These are phyloP conservation scores for Drosophila ambigua DNA, from an alignment of 1,140 invertebrate genomes.

Conservation along the genomic window DNA sequence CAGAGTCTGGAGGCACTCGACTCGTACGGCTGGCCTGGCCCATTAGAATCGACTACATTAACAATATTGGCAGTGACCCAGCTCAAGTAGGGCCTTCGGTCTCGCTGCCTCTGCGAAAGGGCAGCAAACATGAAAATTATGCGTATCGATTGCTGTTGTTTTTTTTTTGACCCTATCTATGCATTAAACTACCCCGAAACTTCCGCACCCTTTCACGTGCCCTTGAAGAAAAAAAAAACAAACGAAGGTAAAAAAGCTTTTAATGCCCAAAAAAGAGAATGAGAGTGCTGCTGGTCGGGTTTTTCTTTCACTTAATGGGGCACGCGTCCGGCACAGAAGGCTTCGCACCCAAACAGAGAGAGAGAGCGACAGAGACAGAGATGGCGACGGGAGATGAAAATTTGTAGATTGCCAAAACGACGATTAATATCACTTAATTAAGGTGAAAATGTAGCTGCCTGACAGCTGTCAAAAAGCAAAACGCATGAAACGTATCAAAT, in stretches of 20 bases:
- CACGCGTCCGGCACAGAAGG: constrained; percentile 26
- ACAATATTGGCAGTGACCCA: constrained; percentile 66
- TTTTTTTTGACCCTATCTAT: neutral
- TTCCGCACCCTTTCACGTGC: neutral
- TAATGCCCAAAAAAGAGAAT: constrained; percentile 59
- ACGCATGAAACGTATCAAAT: constrained; percentile 63
- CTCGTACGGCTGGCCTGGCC: constrained; percentile 26
- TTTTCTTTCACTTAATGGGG: constrained; percentile 17
- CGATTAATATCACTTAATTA: constrained; percentile 83
- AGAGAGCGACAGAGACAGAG: constrained; percentile 2
- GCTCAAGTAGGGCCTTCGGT: constrained; percentile 46
- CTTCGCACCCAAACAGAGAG: constrained; percentile 45
- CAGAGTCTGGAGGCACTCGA: constrained; percentile 3
- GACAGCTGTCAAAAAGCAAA: constrained; percentile 74
- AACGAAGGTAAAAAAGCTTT: constrained; percentile 72
- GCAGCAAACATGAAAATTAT: constrained; percentile 72
- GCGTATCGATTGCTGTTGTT: constrained; percentile 49
- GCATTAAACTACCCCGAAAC: constrained; percentile 11
- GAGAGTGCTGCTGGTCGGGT: constrained; percentile 28
- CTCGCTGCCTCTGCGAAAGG: constrained; percentile 34
- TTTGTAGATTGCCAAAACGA: constrained; percentile 41
- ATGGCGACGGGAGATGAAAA: constrained; percentile 20
- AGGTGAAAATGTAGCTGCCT: constrained; percentile 74
- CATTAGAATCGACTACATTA: constrained; percentile 76
- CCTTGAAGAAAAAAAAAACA: neutral